A percentile compares a stretch with the other conserved stretches of the same genome.
Conservation (phyloP, 2,113 vertebrate genomes). For the Notiomystis cincta region DNA sequence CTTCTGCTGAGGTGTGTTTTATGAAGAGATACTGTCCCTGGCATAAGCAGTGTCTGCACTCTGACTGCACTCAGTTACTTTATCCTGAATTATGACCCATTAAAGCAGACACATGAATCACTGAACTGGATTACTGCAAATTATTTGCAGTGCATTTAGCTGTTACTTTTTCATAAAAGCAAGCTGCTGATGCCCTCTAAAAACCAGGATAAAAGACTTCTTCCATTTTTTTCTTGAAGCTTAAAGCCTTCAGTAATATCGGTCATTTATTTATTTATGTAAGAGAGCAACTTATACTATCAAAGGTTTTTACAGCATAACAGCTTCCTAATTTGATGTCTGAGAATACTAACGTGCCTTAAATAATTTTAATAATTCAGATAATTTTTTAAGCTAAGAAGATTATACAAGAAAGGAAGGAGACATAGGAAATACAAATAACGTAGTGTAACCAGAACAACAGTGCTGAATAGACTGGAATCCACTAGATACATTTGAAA, state of each 20-base stretch:
- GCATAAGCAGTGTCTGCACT: slow-evolving; percentile 80
- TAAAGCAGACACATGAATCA: slow-evolving; percentile 89
- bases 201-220: slow-evolving; percentile 84
- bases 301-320: slow-evolving; percentile 68
- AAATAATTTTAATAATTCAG: slow-evolving; percentile 64
- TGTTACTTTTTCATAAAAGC: slow-evolving; percentile 87
- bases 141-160: slow-evolving; percentile 91
- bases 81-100: slow-evolving; percentile 86
- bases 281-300: slow-evolving; percentile 73
- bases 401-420: not conserved
- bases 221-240: slow-evolving; percentile 73
- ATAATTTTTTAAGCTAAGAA: slow-evolving; percentile 29
- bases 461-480: not conserved
- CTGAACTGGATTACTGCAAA: slow-evolving; percentile 88
- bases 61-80: slow-evolving; percentile 82
- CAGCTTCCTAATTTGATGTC: slow-evolving; percentile 67
- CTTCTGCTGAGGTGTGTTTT: slow-evolving; percentile 84
- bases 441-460: not conserved
- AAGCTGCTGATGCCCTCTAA: slow-evolving; percentile 87
- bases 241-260: slow-evolving; percentile 74
- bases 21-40: slow-evolving; percentile 83
- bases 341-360: slow-evolving; percentile 64
- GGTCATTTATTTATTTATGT: slow-evolving; percentile 81
- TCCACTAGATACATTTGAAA: not conserved
- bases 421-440: not conserved